Percentiles rank a stretch among this genome's conserved stretches.
Evolutionary conservation across 2,113 vertebrate genomes (phyloP).

Genomic region (Ovibos moschatus): DNA sequence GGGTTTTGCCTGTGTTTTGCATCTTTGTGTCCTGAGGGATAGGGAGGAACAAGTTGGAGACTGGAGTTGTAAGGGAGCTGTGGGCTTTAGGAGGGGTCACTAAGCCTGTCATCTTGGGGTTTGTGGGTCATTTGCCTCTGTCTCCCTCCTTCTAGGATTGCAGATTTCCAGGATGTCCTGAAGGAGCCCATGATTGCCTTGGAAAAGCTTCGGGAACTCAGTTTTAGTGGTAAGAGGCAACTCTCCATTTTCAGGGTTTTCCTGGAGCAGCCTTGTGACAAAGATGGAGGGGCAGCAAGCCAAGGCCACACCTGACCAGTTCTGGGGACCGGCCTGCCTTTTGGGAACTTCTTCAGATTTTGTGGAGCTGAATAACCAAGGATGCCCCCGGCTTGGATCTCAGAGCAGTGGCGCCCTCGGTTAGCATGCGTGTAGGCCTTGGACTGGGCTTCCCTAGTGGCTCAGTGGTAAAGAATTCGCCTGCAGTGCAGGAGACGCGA

Average conservation of each 20-base stretch:
- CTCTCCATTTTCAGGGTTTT: neutral
- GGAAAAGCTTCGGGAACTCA: slow-evolving; percentile 89
- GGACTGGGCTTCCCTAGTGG: neutral
- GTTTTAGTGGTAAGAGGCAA: slow-evolving; percentile 90
- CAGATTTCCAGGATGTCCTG: slow-evolving; percentile 92
- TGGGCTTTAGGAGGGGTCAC: neutral
- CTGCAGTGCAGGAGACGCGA: neutral
- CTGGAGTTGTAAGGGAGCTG: neutral
- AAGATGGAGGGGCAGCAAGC: neutral
- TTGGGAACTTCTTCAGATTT: neutral
- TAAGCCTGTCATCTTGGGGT: neutral
- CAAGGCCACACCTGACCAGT: neutral
- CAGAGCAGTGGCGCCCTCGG: neutral
- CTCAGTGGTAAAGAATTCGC: neutral
- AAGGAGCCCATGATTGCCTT: slow-evolving; percentile 88
- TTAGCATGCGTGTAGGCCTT: neutral
- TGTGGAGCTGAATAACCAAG: neutral
- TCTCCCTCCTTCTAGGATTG: slow-evolving; percentile 84
- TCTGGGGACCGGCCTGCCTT: neutral
- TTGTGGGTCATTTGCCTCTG: neutral
- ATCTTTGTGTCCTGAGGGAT: neutral
- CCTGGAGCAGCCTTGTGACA: neutral
- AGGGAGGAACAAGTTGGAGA: neutral
- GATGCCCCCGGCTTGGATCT: neutral
- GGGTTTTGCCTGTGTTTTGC: neutral